phyloP scores from a whole-genome alignment of 1,140 invertebrate genomes.

The Neoseiulus cucumeris region DNA sequence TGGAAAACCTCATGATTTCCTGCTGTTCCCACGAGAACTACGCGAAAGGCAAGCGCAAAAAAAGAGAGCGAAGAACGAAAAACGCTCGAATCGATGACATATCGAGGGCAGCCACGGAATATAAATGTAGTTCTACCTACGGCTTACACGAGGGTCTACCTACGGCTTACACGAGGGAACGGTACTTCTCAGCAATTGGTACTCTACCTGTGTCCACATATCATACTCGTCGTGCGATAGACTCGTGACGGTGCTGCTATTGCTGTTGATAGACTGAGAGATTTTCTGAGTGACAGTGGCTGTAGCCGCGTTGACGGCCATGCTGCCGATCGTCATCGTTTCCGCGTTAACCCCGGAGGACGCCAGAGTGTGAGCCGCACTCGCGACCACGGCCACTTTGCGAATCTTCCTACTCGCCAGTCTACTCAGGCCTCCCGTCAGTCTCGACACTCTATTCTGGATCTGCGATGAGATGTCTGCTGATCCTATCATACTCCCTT shows the following conservation, averaged over 20 bases:
- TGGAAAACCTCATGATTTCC: too few relatives aligned
- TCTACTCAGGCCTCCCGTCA: constrained; percentile 57
- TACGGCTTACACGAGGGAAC: too few relatives aligned
- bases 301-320: constrained; percentile 3
- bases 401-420: constrained; percentile 54
- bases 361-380: constrained; percentile 3
- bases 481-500: constrained; percentile 10
- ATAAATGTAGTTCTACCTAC: too few relatives aligned
- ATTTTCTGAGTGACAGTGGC: constrained; percentile 1
- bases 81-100: too few relatives aligned
- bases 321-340: not conserved
- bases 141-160: too few relatives aligned
- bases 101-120: too few relatives aligned
- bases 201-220: constrained; percentile 20
- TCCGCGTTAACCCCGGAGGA: constrained; percentile 6
- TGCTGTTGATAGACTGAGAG: not conserved
- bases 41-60: too few relatives aligned
- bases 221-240: constrained; percentile 11
- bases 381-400: constrained; percentile 3
- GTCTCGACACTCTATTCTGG: constrained; percentile 64
- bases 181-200: not conserved
- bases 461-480: constrained; percentile 15
- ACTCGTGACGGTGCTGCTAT: not conserved
- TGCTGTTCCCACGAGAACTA: too few relatives aligned
- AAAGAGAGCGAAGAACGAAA: too few relatives aligned